Base-by-base conservation (phyloP, 2,797 vertebrate species). In the Dendrocincla fuliginosa region DNA sequence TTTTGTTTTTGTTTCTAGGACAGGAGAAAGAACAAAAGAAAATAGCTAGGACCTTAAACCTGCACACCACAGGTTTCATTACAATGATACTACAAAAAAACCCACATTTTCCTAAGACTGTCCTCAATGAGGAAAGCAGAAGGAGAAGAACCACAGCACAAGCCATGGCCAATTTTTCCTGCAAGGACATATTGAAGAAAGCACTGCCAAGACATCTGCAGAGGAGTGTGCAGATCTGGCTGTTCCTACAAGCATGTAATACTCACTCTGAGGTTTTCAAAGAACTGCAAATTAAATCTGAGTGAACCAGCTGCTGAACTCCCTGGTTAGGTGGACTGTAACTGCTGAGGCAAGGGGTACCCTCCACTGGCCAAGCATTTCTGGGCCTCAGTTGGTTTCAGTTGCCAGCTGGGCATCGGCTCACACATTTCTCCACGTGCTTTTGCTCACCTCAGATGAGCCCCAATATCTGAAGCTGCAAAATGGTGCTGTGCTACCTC, bases 251-350 rank as follows among this genome's bases (percentile, higher is more conserved):
- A 24, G 56, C 71, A 65, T n/a, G 74, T 46, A 77, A 87, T 42
- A 13, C 35, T 83, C 24, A 32, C 67, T 94, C n/a, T 64, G 60
- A 84, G 30, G 33, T 79, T 90, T 95, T 93, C 64, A 80, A 87
- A 93, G 60, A 82, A 92, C 56, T 92, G 35, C 28, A 93, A 93
- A 92, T 87, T 67, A 93, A 94, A 77, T 57, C 52, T 74, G 33
- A 32, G 33, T 24, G 41, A 87, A 89, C 32, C 70, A 84, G 88
- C 80, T 82, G 56, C 75, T 23, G 46, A 80, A 53, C 37, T 90
- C 23, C 0, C 52, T 76, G 49, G 30, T 67, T 63, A 85, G 47
- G 32, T 78, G 73, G 47, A 47, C 15, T 33, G 33, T n/a, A 69
- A 47, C 41, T 63, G 47, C 80, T 86, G 83, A 87, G 70, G 49